These are phyloP conservation scores for Brachypteracias leptosomus DNA, from an alignment of 2,113 vertebrate species.

Conservation along the genomic window DNA sequence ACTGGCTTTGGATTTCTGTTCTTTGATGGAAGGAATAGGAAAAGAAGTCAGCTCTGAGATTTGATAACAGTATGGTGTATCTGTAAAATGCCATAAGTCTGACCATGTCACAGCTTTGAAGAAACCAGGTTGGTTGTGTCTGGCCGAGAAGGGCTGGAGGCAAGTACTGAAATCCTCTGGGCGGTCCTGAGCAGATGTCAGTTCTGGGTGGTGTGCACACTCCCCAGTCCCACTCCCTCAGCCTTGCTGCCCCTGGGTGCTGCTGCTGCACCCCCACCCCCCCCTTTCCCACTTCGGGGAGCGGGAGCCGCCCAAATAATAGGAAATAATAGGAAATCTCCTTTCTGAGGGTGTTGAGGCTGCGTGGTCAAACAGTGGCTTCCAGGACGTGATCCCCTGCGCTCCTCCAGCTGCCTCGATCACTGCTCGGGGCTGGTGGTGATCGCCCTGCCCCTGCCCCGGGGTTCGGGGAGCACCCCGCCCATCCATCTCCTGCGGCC, in stretches of 20 bases:
- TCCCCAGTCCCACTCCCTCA: neutral
- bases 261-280: neutral
- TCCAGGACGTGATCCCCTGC: fast-evolving
- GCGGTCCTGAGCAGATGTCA: neutral
- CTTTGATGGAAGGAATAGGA: neutral
- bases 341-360: neutral
- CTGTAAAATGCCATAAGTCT: neutral
- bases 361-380: neutral
- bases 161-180: neutral
- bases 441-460: neutral
- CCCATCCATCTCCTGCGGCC: neutral
- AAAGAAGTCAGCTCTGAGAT: neutral
- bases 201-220: neutral
- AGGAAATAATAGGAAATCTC: neutral
- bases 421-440: fast-evolving
- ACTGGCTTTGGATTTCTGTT: neutral
- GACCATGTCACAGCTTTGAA: neutral
- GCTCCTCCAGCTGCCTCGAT: neutral
- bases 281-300: fast-evolving
- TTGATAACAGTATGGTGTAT: neutral
- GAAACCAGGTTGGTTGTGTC: neutral
- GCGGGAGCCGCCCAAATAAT: neutral
- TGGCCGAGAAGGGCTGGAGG: neutral
- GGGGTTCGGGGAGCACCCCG: neutral
- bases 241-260: too few relatives aligned